Base-by-base conservation (phyloP, 2,113 vertebrate species). In the Ictalurus furcatus region DNA sequence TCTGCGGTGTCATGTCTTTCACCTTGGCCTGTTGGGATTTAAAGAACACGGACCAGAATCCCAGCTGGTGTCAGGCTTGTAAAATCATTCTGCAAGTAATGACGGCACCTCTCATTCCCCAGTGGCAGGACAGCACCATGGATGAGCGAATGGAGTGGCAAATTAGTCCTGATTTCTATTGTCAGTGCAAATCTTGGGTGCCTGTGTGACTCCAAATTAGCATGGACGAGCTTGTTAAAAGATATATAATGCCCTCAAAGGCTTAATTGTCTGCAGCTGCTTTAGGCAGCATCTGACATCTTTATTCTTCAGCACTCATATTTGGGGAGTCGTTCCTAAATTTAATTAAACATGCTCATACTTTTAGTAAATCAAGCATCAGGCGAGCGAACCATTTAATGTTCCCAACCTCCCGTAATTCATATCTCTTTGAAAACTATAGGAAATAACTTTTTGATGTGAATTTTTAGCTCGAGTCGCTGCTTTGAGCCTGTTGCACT, bases 21-120 rank as follows among this genome's bases (percentile, higher is more conserved):
- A 52, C 90, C 88, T 44, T 34, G 86, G 86, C 78, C 90, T 88
- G 87, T 90, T 67, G 89, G 87, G 90, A 88, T 85, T 87, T 88
- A 85, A 85, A 71, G 79, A 88, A 73, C 71, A 56, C 37, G 78
- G 56, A 40, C 56, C 87, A 30, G 52, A 59, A 91, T 63, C 79
- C 87, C 85, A 81, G 61, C 80, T 85, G 61, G 65, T 86, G 88
- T 88, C 88, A 86, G 90, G 80, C 69, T 85, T 58, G 48, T 87
- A 80, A 87, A 89, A 90, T 86, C 88, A 74, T 85, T 88, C 83
- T 71, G 87, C 87, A 84, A 74, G 84, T 91, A 91, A 91, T 90
- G 90, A 91, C 90, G 79, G 69, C 71, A 85, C 83, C 88, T 88
- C 69, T 84, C 76, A 25, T 44, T 88, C 90, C 85, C 63, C 84